These are phyloP conservation scores for Hoplostethus mediterraneus DNA, from an alignment of 2,797 vertebrate genomes.

Conservation along the genomic window DNA sequence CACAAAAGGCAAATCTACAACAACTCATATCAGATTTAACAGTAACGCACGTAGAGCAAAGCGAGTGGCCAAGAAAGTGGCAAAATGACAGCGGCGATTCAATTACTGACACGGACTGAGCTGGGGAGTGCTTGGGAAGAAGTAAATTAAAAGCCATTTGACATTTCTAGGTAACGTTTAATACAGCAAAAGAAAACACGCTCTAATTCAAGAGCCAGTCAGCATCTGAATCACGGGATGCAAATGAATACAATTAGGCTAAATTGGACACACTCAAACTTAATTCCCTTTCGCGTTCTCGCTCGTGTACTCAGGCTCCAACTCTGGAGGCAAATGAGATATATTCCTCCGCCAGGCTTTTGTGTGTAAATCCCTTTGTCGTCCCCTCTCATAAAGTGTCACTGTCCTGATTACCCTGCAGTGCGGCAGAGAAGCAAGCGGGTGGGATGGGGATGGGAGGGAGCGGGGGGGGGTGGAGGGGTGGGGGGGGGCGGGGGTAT, in stretches of 20 bases:
- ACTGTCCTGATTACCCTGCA: slow-evolving; percentile 84
- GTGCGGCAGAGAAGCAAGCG: slow-evolving; percentile 76
- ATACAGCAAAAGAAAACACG: slow-evolving; percentile 27
- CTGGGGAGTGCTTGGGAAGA: slow-evolving; percentile 36
- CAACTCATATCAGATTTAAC: background rate
- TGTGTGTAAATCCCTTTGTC: slow-evolving; percentile 82
- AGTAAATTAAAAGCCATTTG: slow-evolving; percentile 51
- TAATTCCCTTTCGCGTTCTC: slow-evolving; percentile 70
- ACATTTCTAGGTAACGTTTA: slow-evolving; percentile 44
- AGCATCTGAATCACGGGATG: slow-evolving; percentile 52
- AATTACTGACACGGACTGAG: background rate
- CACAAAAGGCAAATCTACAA: background rate
- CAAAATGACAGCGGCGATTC: background rate
- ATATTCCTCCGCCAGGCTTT: slow-evolving; percentile 70
- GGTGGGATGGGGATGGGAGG: slow-evolving; percentile 60
- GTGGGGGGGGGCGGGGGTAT: slow-evolving; percentile 34
- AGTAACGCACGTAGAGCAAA: slow-evolving; percentile 1
- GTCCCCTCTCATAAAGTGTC: slow-evolving; percentile 81
- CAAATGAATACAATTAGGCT: slow-evolving; percentile 78
- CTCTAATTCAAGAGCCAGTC: slow-evolving; percentile 46
- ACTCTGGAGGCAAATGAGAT: slow-evolving; percentile 78
- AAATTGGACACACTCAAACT: slow-evolving; percentile 64
- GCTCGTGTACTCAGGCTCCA: slow-evolving; percentile 64
- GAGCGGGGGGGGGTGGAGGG: slow-evolving; percentile 27
- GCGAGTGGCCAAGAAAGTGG: slow-evolving; percentile 1